Percentiles rank a stretch among this genome's conserved stretches.
Conservation (phyloP, 2,888 invertebrate genomes). For the Cephus sareptanus region DNA sequence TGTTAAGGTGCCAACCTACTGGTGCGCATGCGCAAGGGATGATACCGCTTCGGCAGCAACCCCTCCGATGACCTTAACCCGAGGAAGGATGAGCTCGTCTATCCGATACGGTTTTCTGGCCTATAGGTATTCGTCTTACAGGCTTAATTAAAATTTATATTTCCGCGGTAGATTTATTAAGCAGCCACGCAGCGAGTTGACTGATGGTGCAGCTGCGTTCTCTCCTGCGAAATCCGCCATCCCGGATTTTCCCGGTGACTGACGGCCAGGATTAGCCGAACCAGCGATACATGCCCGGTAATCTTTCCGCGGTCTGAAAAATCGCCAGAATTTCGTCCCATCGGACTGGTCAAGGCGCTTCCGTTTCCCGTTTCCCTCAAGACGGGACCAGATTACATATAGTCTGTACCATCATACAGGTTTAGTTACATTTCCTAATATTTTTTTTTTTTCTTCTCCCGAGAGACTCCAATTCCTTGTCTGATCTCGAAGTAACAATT, state of each 20-base stretch:
- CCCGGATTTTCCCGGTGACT: slow-evolving; percentile 38
- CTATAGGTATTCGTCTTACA: slow-evolving; percentile 20
- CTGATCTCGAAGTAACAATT: not conserved
- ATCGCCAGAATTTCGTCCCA: slow-evolving; percentile 6
- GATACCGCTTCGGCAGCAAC: not conserved
- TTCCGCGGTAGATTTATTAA: slow-evolving; percentile 29
- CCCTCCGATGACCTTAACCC: not conserved
- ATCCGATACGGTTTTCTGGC: not conserved
- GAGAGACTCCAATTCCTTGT: not conserved
- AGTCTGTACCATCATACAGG: not conserved
- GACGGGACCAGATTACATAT: not conserved
- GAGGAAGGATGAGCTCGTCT: not conserved
- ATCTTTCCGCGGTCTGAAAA: slow-evolving; percentile 34
- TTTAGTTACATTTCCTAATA: not conserved
- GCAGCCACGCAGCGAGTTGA: slow-evolving; percentile 16
- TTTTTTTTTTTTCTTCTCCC: not conserved
- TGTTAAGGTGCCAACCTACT: not conserved
- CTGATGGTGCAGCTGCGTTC: slow-evolving; percentile 26
- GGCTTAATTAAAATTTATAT: slow-evolving; percentile 37
- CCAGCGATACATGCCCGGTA: slow-evolving; percentile 29
- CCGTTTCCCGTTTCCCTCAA: not conserved
- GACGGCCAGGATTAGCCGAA: slow-evolving; percentile 41
- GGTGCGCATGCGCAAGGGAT: not conserved
- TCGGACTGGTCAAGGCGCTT: not conserved
- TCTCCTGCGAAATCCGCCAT: slow-evolving; percentile 27